phyloP scores from a whole-genome alignment of 2,888 invertebrate species.

The Oxystoma pomonae region DNA sequence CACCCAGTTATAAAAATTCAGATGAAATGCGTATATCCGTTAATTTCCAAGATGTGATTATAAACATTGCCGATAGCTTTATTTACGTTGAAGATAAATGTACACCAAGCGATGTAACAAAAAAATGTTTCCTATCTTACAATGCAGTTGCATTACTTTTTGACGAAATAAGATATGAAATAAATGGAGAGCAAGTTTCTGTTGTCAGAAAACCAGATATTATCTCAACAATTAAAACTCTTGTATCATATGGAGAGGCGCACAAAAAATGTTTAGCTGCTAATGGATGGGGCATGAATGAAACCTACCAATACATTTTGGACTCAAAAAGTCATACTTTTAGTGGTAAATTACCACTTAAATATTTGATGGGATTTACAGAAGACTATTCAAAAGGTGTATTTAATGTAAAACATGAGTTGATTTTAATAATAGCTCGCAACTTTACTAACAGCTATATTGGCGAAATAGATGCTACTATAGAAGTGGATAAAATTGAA shows the following conservation, averaged over 20 bases:
- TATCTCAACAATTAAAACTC: conserved; percentile 6
- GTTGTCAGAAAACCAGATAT: conserved; percentile 6
- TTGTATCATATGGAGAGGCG: conserved; percentile 5
- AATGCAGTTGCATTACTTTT: conserved; percentile 7
- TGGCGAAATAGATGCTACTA: neutral
- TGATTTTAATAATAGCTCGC: conserved; percentile 8
- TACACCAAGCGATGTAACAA: conserved; percentile 4
- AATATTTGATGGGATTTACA: conserved; percentile 15
- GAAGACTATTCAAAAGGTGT: conserved; percentile 10
- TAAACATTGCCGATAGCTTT: conserved; percentile 14
- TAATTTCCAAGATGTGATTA: conserved; percentile 16
- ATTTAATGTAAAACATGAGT: conserved; percentile 9
- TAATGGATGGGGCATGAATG: conserved; percentile 6
- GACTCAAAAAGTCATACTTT: neutral
- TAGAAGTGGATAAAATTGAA: neutral
- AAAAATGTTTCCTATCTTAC: conserved; percentile 7
- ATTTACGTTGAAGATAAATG: conserved; percentile 13
- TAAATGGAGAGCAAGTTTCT: conserved; percentile 11
- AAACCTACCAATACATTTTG: conserved; percentile 4
- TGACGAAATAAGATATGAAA: conserved; percentile 13
- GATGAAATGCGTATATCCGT: conserved; percentile 6
- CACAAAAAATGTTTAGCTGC: no score
- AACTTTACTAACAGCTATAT: conserved; percentile 6
- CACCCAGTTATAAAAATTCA: conserved; percentile 2
- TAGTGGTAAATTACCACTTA: conserved; percentile 10